Percentiles rank a stretch among this genome's conserved stretches.
phyloP scores from a whole-genome alignment of 2,113 vertebrate species.

The Salvelinus fontinalis region DNA sequence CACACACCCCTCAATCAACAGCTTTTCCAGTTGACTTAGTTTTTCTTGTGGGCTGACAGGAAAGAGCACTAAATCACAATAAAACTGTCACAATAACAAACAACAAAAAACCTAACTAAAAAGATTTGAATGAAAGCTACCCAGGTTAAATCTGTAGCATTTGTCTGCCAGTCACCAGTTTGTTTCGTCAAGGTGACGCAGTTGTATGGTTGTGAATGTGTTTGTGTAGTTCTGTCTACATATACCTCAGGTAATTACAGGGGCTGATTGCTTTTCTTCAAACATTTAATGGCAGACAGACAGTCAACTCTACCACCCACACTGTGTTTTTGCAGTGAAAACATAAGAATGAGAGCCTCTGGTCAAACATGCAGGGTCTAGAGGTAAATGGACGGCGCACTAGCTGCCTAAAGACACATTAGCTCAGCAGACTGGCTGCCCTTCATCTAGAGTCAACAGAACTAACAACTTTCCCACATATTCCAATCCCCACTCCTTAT shows the following conservation, averaged over 20 bases:
- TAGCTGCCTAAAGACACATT: too few relatives aligned
- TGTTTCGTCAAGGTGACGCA: not conserved
- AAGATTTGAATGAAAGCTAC: too few relatives aligned
- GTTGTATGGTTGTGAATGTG: conserved; percentile 7
- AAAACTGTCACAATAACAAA: too few relatives aligned
- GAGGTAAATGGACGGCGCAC: too few relatives aligned
- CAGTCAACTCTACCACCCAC: not conserved
- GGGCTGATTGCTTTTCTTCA: conserved; percentile 2
- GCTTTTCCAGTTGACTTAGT: conserved; percentile 1
- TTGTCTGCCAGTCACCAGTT: not conserved
- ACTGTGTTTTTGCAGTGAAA: not conserved
- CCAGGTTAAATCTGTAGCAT: too few relatives aligned
- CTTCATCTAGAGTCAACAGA: too few relatives aligned
- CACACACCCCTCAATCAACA: not conserved
- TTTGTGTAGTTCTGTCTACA: conserved; percentile 11
- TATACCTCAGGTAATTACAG: conserved; percentile 43
- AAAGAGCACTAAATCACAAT: conserved; percentile 29
- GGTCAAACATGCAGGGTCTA: not conserved
- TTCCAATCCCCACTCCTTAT: too few relatives aligned
- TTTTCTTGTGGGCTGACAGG: conserved; percentile 17
- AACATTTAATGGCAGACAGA: too few relatives aligned
- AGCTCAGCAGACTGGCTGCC: too few relatives aligned
- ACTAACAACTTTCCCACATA: too few relatives aligned
- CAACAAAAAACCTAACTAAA: too few relatives aligned
- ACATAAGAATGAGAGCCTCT: not conserved